Evolutionary conservation across 64 coral and sea anemone genomes (phyloP).

Genomic region (Astreopora myriophthalma): DNA sequence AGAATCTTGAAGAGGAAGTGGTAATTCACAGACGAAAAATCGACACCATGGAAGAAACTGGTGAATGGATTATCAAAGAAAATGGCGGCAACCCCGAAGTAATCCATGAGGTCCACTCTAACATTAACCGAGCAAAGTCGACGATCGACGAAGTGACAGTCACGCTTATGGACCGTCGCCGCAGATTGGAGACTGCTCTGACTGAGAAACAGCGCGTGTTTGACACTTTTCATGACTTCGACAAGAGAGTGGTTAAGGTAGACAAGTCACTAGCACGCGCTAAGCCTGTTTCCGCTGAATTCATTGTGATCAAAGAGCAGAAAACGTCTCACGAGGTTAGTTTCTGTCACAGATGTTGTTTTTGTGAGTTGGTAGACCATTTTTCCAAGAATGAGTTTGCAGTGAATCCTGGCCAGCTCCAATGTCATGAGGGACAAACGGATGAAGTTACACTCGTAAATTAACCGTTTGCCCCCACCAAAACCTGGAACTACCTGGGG

Average conservation of each 20-base stretch:
- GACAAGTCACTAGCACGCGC: constrained; percentile 76
- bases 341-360: no score
- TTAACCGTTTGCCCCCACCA: no score
- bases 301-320: constrained; percentile 83
- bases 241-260: constrained; percentile 61
- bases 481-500: no score
- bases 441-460: no score
- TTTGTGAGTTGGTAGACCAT: no score
- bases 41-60: constrained; percentile 93
- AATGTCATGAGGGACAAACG: no score
- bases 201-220: constrained; percentile 81
- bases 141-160: constrained; percentile 89
- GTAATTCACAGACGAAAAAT: constrained; percentile 93
- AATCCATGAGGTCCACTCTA: constrained; percentile 85
- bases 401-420: no score
- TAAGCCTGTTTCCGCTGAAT: constrained; percentile 87
- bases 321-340: constrained; percentile 72
- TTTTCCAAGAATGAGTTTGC: no score
- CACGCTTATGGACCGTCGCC: constrained; percentile 76
- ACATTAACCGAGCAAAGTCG: constrained; percentile 71
- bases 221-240: constrained; percentile 84
- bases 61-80: constrained; percentile 92
- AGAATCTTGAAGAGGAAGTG: constrained; percentile 95
- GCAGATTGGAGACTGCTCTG: constrained; percentile 88
- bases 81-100: constrained; percentile 81